Evolutionary conservation across 2,888 invertebrate genomes (phyloP), one percentile per base, ranked within the genome.

Genomic region (Graphium colonna): DNA sequence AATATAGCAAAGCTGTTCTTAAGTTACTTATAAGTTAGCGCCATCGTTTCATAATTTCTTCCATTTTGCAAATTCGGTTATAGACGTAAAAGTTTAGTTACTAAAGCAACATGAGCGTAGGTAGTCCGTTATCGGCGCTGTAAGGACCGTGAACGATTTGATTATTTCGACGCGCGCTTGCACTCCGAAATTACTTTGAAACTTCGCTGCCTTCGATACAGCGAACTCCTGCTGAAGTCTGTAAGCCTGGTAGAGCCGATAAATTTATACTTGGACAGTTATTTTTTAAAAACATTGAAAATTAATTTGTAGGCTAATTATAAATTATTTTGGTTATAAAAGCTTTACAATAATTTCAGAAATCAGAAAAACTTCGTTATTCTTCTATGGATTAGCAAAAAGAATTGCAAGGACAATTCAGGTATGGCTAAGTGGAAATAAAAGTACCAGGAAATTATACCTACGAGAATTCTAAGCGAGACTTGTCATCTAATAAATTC

Each of bases 121-220:
- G 56, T 51, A 59, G 55, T 56, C 59, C 72, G 76, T 84, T 87
- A 88, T 86, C 87, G 80, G 79, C 71, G 68, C 64, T 69, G 74
- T 74, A 80, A 81, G 80, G 71, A 85, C 82, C 87, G 84, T 86
- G 80, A 83, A 87, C 79, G 79, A 86, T 83, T 86, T 82, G 85
- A 87, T 88, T 88, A 84, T 80, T 82, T 80, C 82, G 79, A 82
- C 82, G 82, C 83, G 79, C 78, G 82, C 79, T 73, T 83, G 84
- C 82, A 85, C 81, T 82, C 82, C 79, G 75, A 88, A 88, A 88
- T 88, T 87, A 85, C 84, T 86, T 85, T 80, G 63, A 77, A 83
- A 84, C 80, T 82, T 75, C 61, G 63, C 63, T 69, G 69, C 71
- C 61, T 77, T 71, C 75, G 70, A 70, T 73, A 64, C 56, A 68